Percentiles rank a stretch among this genome's conserved stretches.
Evolutionary conservation across 2,113 vertebrate species (phyloP).

Genomic region (Aphyosemion australe): DNA sequence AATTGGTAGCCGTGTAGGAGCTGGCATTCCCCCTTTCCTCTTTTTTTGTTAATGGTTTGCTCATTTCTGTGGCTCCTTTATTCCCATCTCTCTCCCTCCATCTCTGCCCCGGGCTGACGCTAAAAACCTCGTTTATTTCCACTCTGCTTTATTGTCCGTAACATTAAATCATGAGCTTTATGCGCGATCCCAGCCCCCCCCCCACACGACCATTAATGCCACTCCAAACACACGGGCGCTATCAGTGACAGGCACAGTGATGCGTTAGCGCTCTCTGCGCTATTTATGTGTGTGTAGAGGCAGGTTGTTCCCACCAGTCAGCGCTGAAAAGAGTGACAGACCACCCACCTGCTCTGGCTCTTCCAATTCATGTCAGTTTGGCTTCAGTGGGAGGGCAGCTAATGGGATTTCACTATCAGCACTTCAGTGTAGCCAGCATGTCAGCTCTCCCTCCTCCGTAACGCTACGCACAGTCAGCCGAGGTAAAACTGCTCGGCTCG

Average conservation of each 20-base stretch:
- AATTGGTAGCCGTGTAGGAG: constrained; percentile 64
- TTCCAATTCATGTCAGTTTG: constrained; percentile 63
- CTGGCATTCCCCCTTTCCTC: constrained; percentile 71
- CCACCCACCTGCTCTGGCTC: constrained; percentile 73
- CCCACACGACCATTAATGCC: constrained; percentile 11
- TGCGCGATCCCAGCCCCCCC: constrained; percentile 23
- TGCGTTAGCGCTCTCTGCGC: constrained; percentile 28
- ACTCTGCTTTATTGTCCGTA: constrained; percentile 46
- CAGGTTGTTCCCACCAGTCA: constrained; percentile 57
- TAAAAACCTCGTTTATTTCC: constrained; percentile 51
- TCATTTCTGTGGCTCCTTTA: constrained; percentile 49
- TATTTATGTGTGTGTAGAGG: constrained; percentile 23
- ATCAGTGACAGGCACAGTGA: constrained; percentile 53
- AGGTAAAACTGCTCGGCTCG: constrained; percentile 43
- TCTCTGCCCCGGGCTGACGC: constrained; percentile 46
- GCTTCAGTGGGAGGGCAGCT: constrained; percentile 71
- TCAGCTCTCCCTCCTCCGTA: constrained; percentile 69
- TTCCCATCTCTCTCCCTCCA: constrained; percentile 49
- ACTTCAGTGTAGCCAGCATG: constrained; percentile 64
- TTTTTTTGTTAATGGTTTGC: constrained; percentile 51
- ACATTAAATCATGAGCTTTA: constrained; percentile 39
- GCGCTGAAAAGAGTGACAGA: constrained; percentile 63
- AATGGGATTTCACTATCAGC: constrained; percentile 78
- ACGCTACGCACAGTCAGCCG: constrained; percentile 41
- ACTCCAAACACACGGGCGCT: constrained; percentile 26